These are phyloP conservation scores for Drosophila kuntzei DNA, from an alignment of 2,888 invertebrate species.

Conservation along the genomic window DNA sequence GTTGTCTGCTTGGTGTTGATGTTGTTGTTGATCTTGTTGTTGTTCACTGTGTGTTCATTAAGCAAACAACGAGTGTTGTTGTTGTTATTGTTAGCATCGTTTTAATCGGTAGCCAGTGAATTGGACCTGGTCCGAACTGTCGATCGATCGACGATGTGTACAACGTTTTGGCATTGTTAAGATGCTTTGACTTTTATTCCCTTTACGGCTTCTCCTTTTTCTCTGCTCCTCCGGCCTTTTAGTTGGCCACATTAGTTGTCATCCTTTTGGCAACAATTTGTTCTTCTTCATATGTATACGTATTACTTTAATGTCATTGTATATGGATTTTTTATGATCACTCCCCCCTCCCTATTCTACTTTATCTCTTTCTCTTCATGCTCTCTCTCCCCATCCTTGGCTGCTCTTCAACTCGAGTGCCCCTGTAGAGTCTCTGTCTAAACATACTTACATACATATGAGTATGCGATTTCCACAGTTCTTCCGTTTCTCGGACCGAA, in stretches of 20 bases:
- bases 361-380: not conserved
- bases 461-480: conserved; percentile 68
- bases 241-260: conserved; percentile 23
- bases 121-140: conserved; percentile 19
- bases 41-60: conserved; percentile 58
- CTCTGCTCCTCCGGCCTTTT: not conserved
- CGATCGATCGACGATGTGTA: conserved; percentile 4
- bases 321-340: conserved; percentile 45
- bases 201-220: conserved; percentile 18
- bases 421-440: conserved; percentile 4
- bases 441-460: conserved; percentile 28
- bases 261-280: conserved; percentile 64
- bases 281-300: conserved; percentile 32
- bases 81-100: conserved; percentile 48
- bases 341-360: not conserved
- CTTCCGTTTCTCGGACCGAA: conserved; percentile 33
- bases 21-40: conserved; percentile 6
- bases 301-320: conserved; percentile 48
- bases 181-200: conserved; percentile 16
- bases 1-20: conserved; percentile 31
- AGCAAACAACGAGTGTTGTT: conserved; percentile 63
- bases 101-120: conserved; percentile 66
- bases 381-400: not conserved
- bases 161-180: conserved; percentile 49
- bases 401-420: conserved; percentile 10